Base-by-base conservation (phyloP, 1,140 invertebrate species). In the Nebria ingens region DNA sequence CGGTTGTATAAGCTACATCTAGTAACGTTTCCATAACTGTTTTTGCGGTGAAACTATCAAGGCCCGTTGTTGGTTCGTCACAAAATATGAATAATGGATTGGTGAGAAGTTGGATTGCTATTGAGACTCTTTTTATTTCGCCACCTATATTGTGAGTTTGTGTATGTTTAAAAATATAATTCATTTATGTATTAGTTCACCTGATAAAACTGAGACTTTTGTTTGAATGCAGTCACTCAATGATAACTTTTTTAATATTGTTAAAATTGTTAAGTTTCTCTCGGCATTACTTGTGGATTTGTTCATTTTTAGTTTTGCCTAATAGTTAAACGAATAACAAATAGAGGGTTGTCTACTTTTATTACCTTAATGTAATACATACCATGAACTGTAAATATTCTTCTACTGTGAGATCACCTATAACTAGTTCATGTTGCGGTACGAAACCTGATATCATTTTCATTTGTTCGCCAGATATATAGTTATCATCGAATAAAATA, bases 111-210 rank as follows among this genome's bases (percentile, higher is more conserved):
- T 85, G 64, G 52, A 72, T 85, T 38, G 90, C 93, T 61, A 96
- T 79, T 1, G 90, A 82, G 4, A 96, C 75, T 62, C 90, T 76
- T 68, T 92, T 93, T 62, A 82, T 82, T 68, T 97, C 92, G 1
- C 93, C 93, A 1, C 91, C 90, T 1, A 91, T 95, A 61, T 78
- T 69, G 84, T 4, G 86, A 87, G 54, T 79, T 69, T 1, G 69
- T 73, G 61, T 85, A 85, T 65, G 83, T 84, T 12, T 64, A 69
- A 1, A 93, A 70, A 0, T 87, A 85, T 12, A 93, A 73, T 38
- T 86, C 74, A 1, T n/a, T n/a, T n/a, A n/a, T n/a, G n/a, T 62
- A 59, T 17, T 59, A 40, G 56, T 60, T 42, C n/a, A 65, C 25
- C 25, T 12, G 54, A 54, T 9, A 76, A 49, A 22, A 76, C 58